These are phyloP conservation scores for Cygnus buccinator DNA, from an alignment of 2,113 vertebrate species.

Conservation along the genomic window DNA sequence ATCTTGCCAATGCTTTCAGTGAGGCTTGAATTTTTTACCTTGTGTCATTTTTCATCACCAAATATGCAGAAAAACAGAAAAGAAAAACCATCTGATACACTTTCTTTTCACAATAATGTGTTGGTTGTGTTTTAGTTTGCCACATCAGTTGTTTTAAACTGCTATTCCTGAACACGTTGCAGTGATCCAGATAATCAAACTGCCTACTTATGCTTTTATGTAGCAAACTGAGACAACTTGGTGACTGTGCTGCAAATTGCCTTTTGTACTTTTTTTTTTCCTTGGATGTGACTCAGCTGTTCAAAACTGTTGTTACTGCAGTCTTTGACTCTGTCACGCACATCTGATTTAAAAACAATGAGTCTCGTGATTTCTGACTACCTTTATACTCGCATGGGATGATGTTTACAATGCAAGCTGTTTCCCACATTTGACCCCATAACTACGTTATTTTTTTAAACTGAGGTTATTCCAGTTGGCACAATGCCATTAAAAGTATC, in stretches of 20 bases:
- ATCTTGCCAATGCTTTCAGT: background rate
- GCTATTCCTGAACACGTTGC: background rate
- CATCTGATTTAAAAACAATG: background rate
- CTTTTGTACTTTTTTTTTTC: background rate
- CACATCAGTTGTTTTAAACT: background rate
- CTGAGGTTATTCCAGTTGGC: background rate
- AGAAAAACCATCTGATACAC: background rate
- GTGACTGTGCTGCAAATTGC: background rate
- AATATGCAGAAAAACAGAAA: background rate
- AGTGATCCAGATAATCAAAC: background rate
- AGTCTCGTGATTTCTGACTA: background rate
- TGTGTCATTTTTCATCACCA: background rate
- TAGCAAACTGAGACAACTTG: background rate
- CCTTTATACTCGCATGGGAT: background rate
- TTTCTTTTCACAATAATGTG: background rate
- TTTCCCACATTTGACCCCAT: background rate
- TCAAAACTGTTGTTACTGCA: background rate
- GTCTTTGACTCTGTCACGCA: background rate
- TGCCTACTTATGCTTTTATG: background rate
- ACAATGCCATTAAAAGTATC: background rate
- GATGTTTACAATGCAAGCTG: background rate
- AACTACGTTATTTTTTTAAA: background rate
- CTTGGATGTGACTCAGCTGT: background rate
- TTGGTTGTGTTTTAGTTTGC: background rate
- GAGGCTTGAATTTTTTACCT: background rate